These are phyloP conservation scores for Euglossa dilemma DNA, from an alignment of 1,140 invertebrate genomes.

Conservation along the genomic window DNA sequence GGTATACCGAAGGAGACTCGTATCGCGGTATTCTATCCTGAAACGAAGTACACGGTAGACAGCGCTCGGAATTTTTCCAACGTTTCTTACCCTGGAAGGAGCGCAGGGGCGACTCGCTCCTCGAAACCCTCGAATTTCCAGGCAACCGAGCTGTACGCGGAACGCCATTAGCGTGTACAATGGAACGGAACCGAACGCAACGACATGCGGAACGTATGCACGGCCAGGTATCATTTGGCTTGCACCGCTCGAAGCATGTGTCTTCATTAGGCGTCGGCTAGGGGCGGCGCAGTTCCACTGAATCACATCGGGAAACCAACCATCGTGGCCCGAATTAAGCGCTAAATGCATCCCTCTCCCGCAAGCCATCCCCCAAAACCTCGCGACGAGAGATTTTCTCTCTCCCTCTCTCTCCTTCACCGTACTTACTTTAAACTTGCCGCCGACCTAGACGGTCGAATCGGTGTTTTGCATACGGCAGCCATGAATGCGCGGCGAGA, in stretches of 20 bases:
- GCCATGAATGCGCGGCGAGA: slow-evolving; percentile 73
- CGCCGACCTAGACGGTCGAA: slow-evolving; percentile 44
- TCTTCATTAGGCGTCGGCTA: slow-evolving; percentile 75
- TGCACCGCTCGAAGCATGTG: slow-evolving; percentile 74
- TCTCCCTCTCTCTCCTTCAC: slow-evolving; percentile 20
- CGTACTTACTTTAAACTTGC: slow-evolving; percentile 63
- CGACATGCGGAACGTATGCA: slow-evolving; percentile 73
- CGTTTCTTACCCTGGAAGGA: slow-evolving; percentile 17
- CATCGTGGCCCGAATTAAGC: slow-evolving; percentile 76
- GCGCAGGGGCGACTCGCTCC: background rate
- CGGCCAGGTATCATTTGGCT: slow-evolving; percentile 75
- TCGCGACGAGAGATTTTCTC: background rate
- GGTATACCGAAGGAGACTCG: background rate
- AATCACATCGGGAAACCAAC: slow-evolving; percentile 76
- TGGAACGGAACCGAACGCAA: slow-evolving; percentile 71
- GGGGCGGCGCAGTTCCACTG: slow-evolving; percentile 71
- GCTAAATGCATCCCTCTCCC: slow-evolving; percentile 72
- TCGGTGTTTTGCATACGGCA: slow-evolving; percentile 72
- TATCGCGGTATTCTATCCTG: background rate
- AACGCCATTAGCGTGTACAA: slow-evolving; percentile 72
- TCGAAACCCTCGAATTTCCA: slow-evolving; percentile 51
- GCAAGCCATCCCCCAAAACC: slow-evolving; percentile 12
- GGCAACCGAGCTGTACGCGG: slow-evolving; percentile 7
- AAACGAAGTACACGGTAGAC: background rate
- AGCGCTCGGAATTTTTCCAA: background rate